Conservation (phyloP, 2,888 invertebrate species). For the Stomorhina lunata region DNA sequence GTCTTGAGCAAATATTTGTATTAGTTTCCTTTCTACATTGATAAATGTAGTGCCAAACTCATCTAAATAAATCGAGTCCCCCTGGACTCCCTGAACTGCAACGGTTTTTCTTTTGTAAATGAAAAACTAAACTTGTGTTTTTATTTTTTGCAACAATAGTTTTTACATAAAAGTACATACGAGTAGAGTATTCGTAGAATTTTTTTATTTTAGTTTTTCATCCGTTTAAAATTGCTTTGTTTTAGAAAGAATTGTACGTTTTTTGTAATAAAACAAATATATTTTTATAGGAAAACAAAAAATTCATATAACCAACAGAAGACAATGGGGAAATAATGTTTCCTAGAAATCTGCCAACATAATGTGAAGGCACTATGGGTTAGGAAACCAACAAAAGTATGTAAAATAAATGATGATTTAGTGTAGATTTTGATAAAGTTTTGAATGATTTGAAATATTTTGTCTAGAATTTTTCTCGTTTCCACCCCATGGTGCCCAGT, state of each 20-base stretch:
- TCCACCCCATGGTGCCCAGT: constrained; percentile 3
- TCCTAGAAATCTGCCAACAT: constrained; percentile 6
- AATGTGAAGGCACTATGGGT: constrained; percentile 12
- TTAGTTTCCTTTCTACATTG: too few species aligned
- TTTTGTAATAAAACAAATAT: constrained; percentile 41
- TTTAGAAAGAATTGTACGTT: constrained; percentile 36
- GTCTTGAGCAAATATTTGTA: too few species aligned
- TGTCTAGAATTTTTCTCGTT: not conserved
- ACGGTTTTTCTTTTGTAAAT: too few species aligned
- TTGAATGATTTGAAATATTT: too few species aligned
- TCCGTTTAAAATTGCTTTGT: constrained; percentile 44
- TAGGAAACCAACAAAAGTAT: too few species aligned
- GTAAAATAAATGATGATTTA: too few species aligned
- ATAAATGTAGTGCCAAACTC: not conserved
- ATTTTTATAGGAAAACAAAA: constrained; percentile 36
- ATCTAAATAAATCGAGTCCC: not conserved
- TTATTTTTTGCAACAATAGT: constrained; percentile 17
- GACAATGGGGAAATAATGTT: constrained; percentile 3
- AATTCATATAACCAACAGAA: constrained; percentile 17
- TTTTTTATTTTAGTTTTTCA: constrained; percentile 1
- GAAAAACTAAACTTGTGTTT: not conserved
- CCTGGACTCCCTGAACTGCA: not conserved
- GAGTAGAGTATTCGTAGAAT: too few species aligned
- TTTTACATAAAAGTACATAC: too few species aligned
- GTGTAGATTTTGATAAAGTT: too few species aligned